Conservation (phyloP, 1,140 invertebrate genomes). For the Scaptomyza pallida region DNA sequence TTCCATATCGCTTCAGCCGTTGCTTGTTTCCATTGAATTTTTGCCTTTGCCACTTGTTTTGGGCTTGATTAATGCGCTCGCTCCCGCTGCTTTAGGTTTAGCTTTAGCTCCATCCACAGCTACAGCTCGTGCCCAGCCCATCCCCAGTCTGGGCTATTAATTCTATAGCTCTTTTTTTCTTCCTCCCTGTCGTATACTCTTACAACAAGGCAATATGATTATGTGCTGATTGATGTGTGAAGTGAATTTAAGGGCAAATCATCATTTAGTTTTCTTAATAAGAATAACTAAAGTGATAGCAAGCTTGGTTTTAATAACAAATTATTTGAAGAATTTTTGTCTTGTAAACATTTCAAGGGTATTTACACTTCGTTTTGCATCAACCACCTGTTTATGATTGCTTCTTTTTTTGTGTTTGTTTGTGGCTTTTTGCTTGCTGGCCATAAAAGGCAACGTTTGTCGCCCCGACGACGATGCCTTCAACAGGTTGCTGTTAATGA, state of each 20-base stretch:
- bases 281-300: too few species aligned
- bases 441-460: constrained; percentile 78
- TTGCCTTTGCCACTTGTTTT: constrained; percentile 41
- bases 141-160: constrained; percentile 48
- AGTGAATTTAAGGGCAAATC: too few species aligned
- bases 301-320: too few species aligned
- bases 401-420: constrained; percentile 12
- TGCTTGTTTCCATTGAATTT: constrained; percentile 8
- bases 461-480: constrained; percentile 66
- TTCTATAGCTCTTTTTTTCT: constrained; percentile 36
- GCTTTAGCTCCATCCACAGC: constrained; percentile 14
- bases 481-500: constrained; percentile 81
- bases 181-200: neutral
- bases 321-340: too few species aligned
- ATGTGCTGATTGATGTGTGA: too few species aligned
- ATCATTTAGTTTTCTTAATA: too few species aligned
- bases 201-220: neutral
- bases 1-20: constrained; percentile 14
- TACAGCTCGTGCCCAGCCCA: constrained; percentile 47
- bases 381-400: neutral
- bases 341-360: too few species aligned
- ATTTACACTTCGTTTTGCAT: neutral
- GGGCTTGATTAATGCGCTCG: constrained; percentile 71
- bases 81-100: constrained; percentile 44
- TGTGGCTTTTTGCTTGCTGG: constrained; percentile 17